Evolutionary conservation across 23 tunicate genomes (phyloP), one percentile per base, ranked within the genome.

Genomic region (Halocynthia aurantium): DNA sequence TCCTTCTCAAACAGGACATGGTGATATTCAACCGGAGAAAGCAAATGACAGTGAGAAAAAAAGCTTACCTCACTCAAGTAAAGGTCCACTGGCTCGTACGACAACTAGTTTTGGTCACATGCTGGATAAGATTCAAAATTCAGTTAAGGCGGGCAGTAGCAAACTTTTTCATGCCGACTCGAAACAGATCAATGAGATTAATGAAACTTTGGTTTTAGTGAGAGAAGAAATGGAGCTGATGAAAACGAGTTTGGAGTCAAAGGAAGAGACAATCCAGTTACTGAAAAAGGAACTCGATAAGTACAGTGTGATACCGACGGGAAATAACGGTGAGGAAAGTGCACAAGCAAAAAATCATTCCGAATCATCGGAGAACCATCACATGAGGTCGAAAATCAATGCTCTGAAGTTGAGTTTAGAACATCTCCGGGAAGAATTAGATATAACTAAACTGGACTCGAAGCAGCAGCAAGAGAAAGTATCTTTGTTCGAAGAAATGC

Each of bases 201-300:
- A 72, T 10, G 87, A 66, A 54, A 76, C 68, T 8, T 31, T 76
- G 11, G 15, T 53, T 22, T 68, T 55, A 10, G 40, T 82, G 53
- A 67, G 67, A 15, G 86, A 82, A 7, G 93, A 87, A 52, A 77
- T 87, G 5, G 83, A 77, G 10, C 51, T 87, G 69, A 51, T 77
- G 75, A 82, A 82, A 56, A 77, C 76, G n/a, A 87, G 77, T 31
- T 81, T 87, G 50, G 83, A 87, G 53, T 71, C 93, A 2, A 87
- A 87, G 73, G 86, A 87, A 70, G 92, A 86, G 55, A 55, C 85
- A 8, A 72, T 86, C 20, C 75, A 86, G 70, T 64, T 81, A 20
- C 62, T 86, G 58, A 86, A 81, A 76, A 50, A 62, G 51, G 92
- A 81, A 58, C 61, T 86, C 53, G 76, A 81, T 21, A 67, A 60